These are phyloP conservation scores for Hemithea aestivaria DNA, from an alignment of 2,888 invertebrate genomes.

Conservation along the genomic window DNA sequence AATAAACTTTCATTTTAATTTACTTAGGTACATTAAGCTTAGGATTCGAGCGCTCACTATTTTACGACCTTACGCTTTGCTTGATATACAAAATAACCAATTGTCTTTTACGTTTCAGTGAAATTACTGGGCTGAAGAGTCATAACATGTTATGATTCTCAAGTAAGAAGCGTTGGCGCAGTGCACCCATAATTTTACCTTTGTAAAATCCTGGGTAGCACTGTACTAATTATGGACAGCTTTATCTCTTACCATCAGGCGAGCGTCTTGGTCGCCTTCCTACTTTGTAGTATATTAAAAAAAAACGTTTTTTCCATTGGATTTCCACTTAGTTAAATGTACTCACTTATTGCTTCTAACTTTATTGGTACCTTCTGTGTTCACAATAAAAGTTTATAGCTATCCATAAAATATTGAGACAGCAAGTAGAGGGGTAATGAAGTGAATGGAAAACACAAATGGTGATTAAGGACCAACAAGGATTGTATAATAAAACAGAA, in stretches of 20 bases:
- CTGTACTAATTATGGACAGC: no score
- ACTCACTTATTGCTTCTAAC: slow-evolving; percentile 38
- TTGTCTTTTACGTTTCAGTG: no score
- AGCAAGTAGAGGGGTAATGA: slow-evolving; percentile 8
- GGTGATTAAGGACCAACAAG: slow-evolving; percentile 10
- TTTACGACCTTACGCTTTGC: slow-evolving; percentile 41
- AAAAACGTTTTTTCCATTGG: slow-evolving; percentile 26
- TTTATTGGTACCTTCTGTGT: slow-evolving; percentile 29
- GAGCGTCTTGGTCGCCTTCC: no score
- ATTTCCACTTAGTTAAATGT: slow-evolving; percentile 35
- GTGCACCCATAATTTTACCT: no score
- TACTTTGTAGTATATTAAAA: no score
- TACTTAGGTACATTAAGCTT: slow-evolving; percentile 41
- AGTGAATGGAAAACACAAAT: slow-evolving; percentile 9
- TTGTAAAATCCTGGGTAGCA: no score
- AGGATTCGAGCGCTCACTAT: slow-evolving; percentile 24
- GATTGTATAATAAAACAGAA: slow-evolving; percentile 5
- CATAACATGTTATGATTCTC: no score
- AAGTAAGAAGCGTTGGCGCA: no score
- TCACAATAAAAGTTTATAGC: slow-evolving; percentile 30
- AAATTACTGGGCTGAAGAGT: no score
- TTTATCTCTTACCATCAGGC: no score
- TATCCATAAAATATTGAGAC: slow-evolving; percentile 11
- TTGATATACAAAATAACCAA: slow-evolving; percentile 42
- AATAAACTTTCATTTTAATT: slow-evolving; percentile 37